Conservation (phyloP, 2,797 vertebrate species). For the Morus bassanus region DNA sequence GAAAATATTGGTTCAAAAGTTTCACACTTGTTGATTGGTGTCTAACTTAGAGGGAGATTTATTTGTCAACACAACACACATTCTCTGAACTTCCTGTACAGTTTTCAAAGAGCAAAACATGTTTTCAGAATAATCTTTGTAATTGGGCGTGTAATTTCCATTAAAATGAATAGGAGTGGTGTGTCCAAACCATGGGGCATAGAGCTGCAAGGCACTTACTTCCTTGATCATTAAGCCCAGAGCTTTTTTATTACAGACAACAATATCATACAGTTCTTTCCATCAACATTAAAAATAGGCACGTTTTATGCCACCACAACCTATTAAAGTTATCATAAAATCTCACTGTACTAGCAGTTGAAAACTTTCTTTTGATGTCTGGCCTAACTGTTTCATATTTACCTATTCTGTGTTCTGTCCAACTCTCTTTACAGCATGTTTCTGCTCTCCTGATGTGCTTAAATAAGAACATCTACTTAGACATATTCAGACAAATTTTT, state of each 20-base stretch:
- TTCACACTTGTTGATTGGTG: background rate
- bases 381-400: background rate
- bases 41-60: conserved; percentile 12
- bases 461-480: background rate
- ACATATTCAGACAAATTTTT: background rate
- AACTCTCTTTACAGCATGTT: background rate
- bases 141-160: conserved; percentile 23
- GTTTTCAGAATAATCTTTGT: conserved; percentile 37
- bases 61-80: conserved; percentile 25
- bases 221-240: background rate
- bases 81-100: conserved; percentile 5
- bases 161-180: background rate
- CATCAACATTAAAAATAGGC: conserved; percentile 2
- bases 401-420: background rate
- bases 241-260: background rate
- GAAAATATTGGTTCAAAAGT: background rate
- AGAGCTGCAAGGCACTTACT: background rate
- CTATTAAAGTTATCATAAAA: background rate
- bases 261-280: conserved; percentile 22
- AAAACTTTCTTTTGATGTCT: background rate
- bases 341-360: background rate
- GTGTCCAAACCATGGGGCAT: background rate
- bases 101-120: conserved; percentile 16
- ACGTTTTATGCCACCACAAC: background rate
- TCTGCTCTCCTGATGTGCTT: background rate